These are phyloP conservation scores for Leptocoma aspasia DNA, from an alignment of 2,113 vertebrate genomes.

Conservation along the genomic window DNA sequence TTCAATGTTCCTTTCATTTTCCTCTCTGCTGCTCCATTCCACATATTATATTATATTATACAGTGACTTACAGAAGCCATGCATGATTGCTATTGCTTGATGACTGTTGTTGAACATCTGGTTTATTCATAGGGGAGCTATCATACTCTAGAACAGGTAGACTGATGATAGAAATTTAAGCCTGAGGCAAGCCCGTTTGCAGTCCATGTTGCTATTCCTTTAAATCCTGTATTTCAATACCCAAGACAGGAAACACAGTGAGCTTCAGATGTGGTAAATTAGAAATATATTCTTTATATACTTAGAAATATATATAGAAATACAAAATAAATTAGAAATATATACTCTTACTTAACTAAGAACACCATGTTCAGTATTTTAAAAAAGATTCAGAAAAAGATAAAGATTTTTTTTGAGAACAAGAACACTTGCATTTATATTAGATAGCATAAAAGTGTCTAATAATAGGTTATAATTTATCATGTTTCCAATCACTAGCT, in stretches of 20 bases:
- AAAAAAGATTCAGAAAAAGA: not conserved
- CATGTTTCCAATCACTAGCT: not conserved
- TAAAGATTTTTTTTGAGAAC: not conserved
- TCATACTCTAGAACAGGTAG: not conserved
- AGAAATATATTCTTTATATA: not conserved
- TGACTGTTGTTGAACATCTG: not conserved
- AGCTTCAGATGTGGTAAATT: not conserved
- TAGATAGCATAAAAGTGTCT: not conserved
- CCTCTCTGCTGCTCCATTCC: not conserved
- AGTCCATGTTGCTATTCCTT: not conserved
- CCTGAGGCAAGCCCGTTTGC: not conserved
- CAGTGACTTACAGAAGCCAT: not conserved
- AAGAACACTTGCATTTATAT: not conserved
- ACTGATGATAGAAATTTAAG: not conserved
- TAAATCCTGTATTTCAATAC: not conserved
- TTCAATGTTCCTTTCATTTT: not conserved
- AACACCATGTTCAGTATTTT: not conserved
- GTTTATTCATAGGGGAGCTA: conserved; percentile 8
- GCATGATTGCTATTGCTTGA: not conserved
- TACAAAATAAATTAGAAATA: not conserved
- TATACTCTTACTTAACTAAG: not conserved
- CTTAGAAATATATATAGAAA: not conserved
- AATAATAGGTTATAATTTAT: conserved; percentile 19
- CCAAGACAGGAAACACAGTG: not conserved
- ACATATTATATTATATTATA: not conserved